These are phyloP conservation scores for Cnemophilus loriae DNA, from an alignment of 2,113 vertebrate genomes.

Conservation along the genomic window DNA sequence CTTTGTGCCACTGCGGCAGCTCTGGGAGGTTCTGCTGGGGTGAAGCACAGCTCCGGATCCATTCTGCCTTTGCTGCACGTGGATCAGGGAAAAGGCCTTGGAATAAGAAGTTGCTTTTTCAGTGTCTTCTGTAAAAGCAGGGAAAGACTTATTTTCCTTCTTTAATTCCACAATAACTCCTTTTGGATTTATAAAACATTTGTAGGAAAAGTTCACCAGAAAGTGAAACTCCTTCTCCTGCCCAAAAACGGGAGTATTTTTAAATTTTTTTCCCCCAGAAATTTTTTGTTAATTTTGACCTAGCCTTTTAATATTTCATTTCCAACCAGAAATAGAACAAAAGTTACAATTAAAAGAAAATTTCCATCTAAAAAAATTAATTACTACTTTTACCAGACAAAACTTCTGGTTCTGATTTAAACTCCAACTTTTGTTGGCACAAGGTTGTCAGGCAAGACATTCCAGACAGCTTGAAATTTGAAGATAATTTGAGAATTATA, in stretches of 20 bases:
- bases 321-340: background rate
- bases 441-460: background rate
- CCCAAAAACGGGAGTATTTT: background rate
- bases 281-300: background rate
- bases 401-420: background rate
- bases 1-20: accelerated
- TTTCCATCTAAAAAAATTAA: background rate
- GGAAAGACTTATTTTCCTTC: background rate
- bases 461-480: constrained; percentile 20
- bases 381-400: background rate
- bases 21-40: background rate
- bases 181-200: background rate
- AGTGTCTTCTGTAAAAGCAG: background rate
- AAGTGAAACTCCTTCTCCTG: background rate
- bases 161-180: background rate
- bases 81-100: background rate
- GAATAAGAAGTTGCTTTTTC: background rate
- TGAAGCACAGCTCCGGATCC: background rate
- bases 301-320: background rate
- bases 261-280: accelerated
- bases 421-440: background rate
- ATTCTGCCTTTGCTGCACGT: background rate
- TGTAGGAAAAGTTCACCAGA: background rate
- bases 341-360: background rate
- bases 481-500: constrained; percentile 7